Evolutionary conservation across 2,113 vertebrate species (phyloP).

Genomic region (Anser cygnoides): DNA sequence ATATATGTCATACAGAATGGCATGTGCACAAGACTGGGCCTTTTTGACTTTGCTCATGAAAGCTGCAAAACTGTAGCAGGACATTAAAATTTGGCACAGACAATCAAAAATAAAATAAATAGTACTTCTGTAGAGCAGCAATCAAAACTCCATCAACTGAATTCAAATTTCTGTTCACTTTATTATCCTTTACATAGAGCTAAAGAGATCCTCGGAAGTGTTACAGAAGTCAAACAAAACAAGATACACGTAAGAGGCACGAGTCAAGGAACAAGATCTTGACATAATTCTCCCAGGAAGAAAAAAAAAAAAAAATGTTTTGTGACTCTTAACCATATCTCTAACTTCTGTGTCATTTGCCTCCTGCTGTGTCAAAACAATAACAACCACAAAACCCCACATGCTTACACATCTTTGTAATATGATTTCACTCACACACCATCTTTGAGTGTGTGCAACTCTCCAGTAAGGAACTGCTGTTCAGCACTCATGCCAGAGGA

Average conservation of each 20-base stretch:
- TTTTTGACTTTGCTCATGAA: background rate
- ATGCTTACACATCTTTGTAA: background rate
- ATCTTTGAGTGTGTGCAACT: rapidly evolving
- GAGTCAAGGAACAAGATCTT: background rate
- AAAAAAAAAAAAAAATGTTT: background rate
- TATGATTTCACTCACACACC: background rate
- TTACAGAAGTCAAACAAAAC: background rate
- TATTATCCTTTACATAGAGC: background rate
- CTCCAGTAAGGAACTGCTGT: background rate
- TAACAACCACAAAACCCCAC: rapidly evolving
- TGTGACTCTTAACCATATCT: background rate
- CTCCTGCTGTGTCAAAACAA: background rate
- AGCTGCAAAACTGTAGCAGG: background rate
- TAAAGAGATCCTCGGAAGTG: background rate
- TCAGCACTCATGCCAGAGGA: background rate
- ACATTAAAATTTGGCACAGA: background rate
- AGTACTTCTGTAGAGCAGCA: background rate
- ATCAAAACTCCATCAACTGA: background rate
- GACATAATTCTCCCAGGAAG: background rate
- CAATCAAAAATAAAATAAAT: background rate
- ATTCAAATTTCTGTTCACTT: background rate
- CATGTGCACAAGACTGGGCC: background rate
- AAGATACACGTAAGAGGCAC: background rate
- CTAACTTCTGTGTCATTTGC: background rate
- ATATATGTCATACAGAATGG: background rate